A percentile compares a stretch with the other conserved stretches of the same genome.
These are phyloP conservation scores for Siniperca chuatsi DNA, from an alignment of 2,113 vertebrate species.

Conservation along the genomic window DNA sequence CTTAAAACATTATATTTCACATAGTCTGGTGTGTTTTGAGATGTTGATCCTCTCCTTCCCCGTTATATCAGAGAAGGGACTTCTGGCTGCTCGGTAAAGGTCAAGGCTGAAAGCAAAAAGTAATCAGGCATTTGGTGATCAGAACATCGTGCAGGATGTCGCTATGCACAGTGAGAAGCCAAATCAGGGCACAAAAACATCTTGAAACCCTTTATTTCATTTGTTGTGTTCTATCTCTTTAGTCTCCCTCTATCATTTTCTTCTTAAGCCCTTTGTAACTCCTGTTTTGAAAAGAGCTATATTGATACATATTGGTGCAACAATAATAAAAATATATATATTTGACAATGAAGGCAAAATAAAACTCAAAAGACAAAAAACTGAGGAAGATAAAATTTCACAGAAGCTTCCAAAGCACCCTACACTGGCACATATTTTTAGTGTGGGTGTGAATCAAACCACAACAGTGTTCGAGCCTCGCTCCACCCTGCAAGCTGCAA, in stretches of 20 bases:
- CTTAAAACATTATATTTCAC: not conserved
- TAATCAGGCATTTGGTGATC: not conserved
- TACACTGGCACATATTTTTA: not conserved
- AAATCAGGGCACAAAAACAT: not conserved
- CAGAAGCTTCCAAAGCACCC: not conserved
- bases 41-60: not conserved
- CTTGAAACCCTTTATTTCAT: not conserved
- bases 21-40: not conserved
- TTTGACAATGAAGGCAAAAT: not conserved
- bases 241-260: not conserved
- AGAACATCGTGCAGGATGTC: not conserved
- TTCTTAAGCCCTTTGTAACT: not conserved
- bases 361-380: not conserved
- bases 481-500: conserved; percentile 6
- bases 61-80: not conserved
- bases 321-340: no score
- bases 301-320: no score
- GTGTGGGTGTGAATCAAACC: conserved; percentile 1
- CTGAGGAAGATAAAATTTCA: not conserved
- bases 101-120: not conserved
- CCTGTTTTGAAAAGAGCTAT: not conserved
- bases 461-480: not conserved
- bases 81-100: not conserved
- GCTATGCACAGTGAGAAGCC: not conserved
- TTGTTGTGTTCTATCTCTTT: not conserved